A percentile compares a stretch with the other conserved stretches of the same genome.
phyloP scores from a whole-genome alignment of 2,113 vertebrate genomes.

The Tenrec ecaudatus region DNA sequence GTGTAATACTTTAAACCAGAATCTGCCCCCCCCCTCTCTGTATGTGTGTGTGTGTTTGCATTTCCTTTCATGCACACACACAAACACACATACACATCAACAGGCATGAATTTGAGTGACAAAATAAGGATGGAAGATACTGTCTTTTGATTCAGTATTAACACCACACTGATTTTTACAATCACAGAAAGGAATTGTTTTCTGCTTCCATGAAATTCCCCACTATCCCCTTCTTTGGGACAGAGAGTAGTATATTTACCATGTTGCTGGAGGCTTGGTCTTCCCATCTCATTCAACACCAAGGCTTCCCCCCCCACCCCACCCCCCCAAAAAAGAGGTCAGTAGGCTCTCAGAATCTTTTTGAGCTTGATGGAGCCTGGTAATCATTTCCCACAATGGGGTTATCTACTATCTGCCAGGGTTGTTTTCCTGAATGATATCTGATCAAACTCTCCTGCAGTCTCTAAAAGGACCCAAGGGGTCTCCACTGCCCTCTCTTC shows the following conservation, averaged over 20 bases:
- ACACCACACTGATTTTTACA: background rate
- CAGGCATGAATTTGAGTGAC: background rate
- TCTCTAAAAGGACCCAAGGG: constrained; percentile 56
- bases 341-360: constrained; percentile 55
- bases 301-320: no score
- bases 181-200: constrained; percentile 38
- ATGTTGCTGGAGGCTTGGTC: constrained; percentile 2
- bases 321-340: constrained; percentile 65
- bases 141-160: constrained; percentile 37
- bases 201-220: background rate
- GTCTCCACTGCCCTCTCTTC: constrained; percentile 26
- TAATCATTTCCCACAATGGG: constrained; percentile 70
- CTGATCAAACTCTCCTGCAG: constrained; percentile 66
- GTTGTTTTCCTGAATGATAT: constrained; percentile 79
- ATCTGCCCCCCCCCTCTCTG: background rate
- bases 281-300: constrained; percentile 68
- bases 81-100: background rate
- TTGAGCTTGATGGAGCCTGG: constrained; percentile 63
- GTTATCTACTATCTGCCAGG: constrained; percentile 79
- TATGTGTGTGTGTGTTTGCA: no score
- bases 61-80: background rate
- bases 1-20: background rate
- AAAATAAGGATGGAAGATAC: background rate
- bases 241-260: background rate
- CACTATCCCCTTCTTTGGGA: background rate